These are phyloP conservation scores for Agrenia bidenticulata DNA, from an alignment of 2,888 invertebrate species.

Conservation along the genomic window DNA sequence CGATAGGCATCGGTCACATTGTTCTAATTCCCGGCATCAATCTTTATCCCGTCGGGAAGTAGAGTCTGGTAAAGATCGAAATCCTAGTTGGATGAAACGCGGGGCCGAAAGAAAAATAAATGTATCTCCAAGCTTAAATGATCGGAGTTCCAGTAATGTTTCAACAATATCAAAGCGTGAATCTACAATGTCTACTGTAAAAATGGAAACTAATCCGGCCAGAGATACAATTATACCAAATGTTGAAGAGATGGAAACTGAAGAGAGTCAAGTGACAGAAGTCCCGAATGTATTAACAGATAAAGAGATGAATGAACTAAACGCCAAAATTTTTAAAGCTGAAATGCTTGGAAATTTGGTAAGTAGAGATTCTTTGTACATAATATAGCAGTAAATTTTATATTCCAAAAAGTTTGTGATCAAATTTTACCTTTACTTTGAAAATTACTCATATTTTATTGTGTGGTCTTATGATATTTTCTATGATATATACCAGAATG, in stretches of 20 bases:
- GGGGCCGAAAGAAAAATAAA: slow-evolving; percentile 12
- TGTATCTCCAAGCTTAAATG: too few relatives aligned
- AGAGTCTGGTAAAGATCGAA: slow-evolving; percentile 14
- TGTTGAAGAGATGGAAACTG: slow-evolving; percentile 16
- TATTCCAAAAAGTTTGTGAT: too few relatives aligned
- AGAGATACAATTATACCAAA: background rate
- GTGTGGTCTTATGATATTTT: background rate
- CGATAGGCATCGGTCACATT: slow-evolving; percentile 17
- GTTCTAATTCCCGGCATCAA: slow-evolving; percentile 4
- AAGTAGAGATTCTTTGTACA: slow-evolving; percentile 13
- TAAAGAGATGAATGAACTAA: slow-evolving; percentile 85
- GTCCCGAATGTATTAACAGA: slow-evolving; percentile 64
- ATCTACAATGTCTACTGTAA: background rate
- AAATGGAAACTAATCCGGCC: background rate
- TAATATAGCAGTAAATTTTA: too few relatives aligned
- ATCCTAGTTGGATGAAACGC: slow-evolving; percentile 23
- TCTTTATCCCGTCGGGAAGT: slow-evolving; percentile 13
- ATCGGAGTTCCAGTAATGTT: too few relatives aligned
- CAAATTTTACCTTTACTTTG: too few relatives aligned
- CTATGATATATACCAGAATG: slow-evolving; percentile 4
- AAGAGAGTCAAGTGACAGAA: slow-evolving; percentile 18
- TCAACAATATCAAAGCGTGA: background rate
- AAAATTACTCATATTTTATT: too few relatives aligned
- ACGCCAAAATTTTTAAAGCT: slow-evolving; percentile 87
- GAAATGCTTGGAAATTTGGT: slow-evolving; percentile 83